Conservation (phyloP, 2,888 invertebrate species). For the Arge pagana region DNA sequence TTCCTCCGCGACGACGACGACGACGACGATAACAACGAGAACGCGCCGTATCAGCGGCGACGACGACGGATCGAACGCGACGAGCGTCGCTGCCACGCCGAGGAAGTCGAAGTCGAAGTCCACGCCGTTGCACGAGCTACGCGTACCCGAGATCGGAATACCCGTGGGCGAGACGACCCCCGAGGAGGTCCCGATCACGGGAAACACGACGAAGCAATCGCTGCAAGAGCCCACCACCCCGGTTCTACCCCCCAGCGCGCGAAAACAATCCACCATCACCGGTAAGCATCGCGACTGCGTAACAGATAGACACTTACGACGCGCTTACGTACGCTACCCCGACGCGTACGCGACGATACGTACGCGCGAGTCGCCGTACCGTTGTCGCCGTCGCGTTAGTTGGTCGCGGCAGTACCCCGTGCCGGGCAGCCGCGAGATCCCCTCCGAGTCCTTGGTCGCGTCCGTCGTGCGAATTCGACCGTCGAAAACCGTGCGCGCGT, state of each 20-base stretch:
- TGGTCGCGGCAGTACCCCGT: too few relatives aligned
- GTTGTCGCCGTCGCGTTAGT: too few relatives aligned
- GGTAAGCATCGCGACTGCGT: slow-evolving; percentile 40
- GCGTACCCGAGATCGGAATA: slow-evolving; percentile 48
- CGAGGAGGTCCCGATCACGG: slow-evolving; percentile 26
- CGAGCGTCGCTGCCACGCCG: slow-evolving; percentile 2
- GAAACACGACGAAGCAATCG: slow-evolving; percentile 27
- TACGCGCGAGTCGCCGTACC: too few relatives aligned
- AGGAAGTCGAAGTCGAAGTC: slow-evolving; percentile 47
- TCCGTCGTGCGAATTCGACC: too few relatives aligned
- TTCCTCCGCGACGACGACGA: background rate
- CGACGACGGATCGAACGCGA: too few relatives aligned
- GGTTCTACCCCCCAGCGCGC: slow-evolving; percentile 38
- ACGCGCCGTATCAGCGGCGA: background rate
- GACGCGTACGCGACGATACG: too few relatives aligned
- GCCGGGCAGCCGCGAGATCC: too few relatives aligned
- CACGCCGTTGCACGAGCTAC: slow-evolving; percentile 50
- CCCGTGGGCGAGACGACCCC: slow-evolving; percentile 33
- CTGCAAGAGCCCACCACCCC: slow-evolving; percentile 44
- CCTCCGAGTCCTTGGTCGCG: too few relatives aligned
- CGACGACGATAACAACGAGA: slow-evolving; percentile 15
- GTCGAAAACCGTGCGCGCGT: too few relatives aligned
- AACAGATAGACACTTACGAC: too few relatives aligned
- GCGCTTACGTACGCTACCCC: too few relatives aligned
- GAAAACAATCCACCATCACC: slow-evolving; percentile 52